These are phyloP conservation scores for Folsomia manolachei DNA, from an alignment of 2,888 invertebrate species.

Conservation along the genomic window DNA sequence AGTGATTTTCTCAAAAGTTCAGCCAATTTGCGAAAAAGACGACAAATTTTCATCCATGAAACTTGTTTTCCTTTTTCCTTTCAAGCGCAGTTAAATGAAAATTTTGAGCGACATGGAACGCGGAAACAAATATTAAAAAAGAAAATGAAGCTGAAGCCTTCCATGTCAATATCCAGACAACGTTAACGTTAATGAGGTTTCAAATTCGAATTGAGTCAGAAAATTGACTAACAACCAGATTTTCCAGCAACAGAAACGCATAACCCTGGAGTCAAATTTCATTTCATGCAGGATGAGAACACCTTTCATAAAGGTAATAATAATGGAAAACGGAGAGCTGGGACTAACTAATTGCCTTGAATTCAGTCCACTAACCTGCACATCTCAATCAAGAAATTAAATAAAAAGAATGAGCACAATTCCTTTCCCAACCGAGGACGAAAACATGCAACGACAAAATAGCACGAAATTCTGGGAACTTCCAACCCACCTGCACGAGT, in stretches of 20 bases:
- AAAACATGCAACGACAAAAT: no score
- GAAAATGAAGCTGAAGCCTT: no score
- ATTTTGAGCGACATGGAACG: no score
- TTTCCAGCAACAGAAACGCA: not conserved
- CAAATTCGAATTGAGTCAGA: not conserved
- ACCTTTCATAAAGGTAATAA: not conserved
- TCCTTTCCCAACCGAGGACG: not conserved
- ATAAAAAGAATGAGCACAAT: not conserved
- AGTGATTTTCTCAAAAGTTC: not conserved
- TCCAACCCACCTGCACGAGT: no score
- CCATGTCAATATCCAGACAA: not conserved
- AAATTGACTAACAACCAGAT: not conserved
- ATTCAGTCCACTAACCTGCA: not conserved
- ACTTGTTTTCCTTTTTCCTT: no score
- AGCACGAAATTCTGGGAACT: no score
- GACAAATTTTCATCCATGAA: no score
- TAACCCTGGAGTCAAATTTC: not conserved
- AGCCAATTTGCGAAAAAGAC: not conserved
- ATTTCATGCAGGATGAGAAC: not conserved
- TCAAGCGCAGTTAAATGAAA: no score
- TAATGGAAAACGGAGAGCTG: not conserved
- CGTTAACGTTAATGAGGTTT: not conserved
- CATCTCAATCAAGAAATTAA: not conserved
- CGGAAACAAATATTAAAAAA: no score
- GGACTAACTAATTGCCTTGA: not conserved